Evolutionary conservation across 2,888 invertebrate genomes (phyloP).

Genomic region (Coenonympha arcania): DNA sequence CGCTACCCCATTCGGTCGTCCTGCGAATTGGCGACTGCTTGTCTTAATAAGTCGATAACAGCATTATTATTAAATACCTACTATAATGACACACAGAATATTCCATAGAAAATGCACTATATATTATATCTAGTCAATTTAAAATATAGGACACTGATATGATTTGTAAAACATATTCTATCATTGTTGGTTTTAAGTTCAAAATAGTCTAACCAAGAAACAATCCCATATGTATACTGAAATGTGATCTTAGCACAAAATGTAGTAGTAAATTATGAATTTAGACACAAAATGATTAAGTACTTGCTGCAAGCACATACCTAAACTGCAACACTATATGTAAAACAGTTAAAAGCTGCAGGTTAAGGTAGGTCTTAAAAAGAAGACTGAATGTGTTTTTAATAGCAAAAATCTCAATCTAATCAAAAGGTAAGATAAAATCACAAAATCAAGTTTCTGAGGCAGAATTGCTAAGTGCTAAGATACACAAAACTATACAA

Average conservation of each 20-base stretch:
- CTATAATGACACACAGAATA: no score
- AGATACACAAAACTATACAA: constrained; percentile 45
- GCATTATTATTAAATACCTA: no score
- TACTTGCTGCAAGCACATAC: neutral
- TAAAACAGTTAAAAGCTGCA: no score
- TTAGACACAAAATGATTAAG: neutral
- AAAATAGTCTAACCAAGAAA: constrained; percentile 49
- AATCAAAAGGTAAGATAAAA: no score
- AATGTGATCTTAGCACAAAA: constrained; percentile 57
- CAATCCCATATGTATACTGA: constrained; percentile 43
- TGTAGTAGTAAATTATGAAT: constrained; percentile 13
- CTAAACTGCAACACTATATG: no score
- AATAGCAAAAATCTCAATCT: no score
- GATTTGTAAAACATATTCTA: constrained; percentile 46
- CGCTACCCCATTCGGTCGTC: no score
- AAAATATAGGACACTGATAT: constrained; percentile 49
- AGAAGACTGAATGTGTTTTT: no score
- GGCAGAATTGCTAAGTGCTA: constrained; percentile 41
- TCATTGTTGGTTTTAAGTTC: constrained; percentile 37
- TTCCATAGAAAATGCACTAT: constrained; percentile 34
- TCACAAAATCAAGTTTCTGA: neutral
- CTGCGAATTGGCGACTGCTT: no score
- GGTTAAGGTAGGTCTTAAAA: no score
- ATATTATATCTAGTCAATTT: constrained; percentile 55
- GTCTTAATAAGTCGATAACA: no score